Evolutionary conservation across 2,888 invertebrate species (phyloP), one percentile per base, ranked within the genome.

Genomic region (Cecidostiba fungosa): DNA sequence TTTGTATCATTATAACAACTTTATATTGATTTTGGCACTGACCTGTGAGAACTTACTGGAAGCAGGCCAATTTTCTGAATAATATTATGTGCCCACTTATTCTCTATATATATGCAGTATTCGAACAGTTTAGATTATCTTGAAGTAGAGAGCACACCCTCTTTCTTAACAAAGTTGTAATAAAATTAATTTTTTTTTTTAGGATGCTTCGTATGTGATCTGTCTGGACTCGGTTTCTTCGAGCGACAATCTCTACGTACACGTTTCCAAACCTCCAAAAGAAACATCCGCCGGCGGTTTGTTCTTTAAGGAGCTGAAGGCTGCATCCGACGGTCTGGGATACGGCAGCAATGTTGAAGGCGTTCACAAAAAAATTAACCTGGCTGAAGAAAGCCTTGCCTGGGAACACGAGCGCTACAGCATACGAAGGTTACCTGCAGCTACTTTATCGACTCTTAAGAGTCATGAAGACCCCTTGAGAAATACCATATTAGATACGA

Each of bases 381-480:
- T 99, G 82, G 98, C 98, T 0, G 98, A 99, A 80, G 97, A 98
- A 89, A 95, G 96, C 82, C 94, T 99, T 43, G 97, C 98, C 0
- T 99, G 99, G 99, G 99, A 99, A 91, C 99, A 99, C 91, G 99
- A 99, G 93, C 94, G 98, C 88, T 99, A 97, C 94, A 98, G 98
- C 92, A 98, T 99, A 89, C 95, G 98, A 88, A 95, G 98, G 88
- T 95, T 99, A 90, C 97, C 98, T 0, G 98, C 98, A 0, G 97
- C 99, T 91, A 99, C 99, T 0, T 90, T 99, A 5, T 99, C 99
- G 0, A 95, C 97, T 1, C 92, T 98, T 3, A 95, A 96, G 94
- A 96, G 94, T 87, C 96, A 96, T 91, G 96, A 95, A 88, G 95
- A 96, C 89, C 94, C 95, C 6, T 92, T 94, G 0, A 94, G 96